A percentile compares a stretch with the other conserved stretches of the same genome.
Evolutionary conservation across 2,113 vertebrate genomes (phyloP).

Genomic region (Larimichthys crocea): DNA sequence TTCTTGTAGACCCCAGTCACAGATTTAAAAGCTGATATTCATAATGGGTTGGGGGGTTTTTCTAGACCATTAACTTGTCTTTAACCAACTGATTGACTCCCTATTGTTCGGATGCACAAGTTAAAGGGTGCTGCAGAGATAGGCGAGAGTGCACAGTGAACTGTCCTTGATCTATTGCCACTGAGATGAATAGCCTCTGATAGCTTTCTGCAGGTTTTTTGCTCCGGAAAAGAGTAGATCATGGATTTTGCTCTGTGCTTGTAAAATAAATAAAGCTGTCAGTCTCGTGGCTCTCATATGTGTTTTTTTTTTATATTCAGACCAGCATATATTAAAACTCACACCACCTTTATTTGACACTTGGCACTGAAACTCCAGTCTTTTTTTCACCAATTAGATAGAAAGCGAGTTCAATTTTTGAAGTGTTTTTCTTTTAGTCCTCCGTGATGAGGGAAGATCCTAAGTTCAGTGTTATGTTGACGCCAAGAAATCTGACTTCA

Average conservation of each 20-base stretch:
- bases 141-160: not conserved
- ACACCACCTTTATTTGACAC: slow-evolving; percentile 23
- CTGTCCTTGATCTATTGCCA: slow-evolving; percentile 20
- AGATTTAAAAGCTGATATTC: slow-evolving; percentile 11
- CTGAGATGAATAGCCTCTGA: slow-evolving; percentile 5
- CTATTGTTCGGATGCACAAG: slow-evolving; percentile 23
- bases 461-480: slow-evolving; percentile 6
- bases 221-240: not conserved
- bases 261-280: slow-evolving; percentile 4
- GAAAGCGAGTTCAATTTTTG: slow-evolving; percentile 27
- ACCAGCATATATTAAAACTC: not conserved
- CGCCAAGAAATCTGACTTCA: slow-evolving; percentile 22
- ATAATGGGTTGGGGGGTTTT: not conserved
- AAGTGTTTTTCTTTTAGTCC: slow-evolving; percentile 22
- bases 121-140: slow-evolving; percentile 18
- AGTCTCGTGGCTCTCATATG: not conserved
- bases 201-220: not conserved
- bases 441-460: slow-evolving; percentile 1
- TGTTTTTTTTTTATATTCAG: not conserved
- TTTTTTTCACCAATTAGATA: slow-evolving; percentile 17
- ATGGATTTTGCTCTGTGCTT: not conserved
- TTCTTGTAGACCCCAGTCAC: slow-evolving; percentile 4
- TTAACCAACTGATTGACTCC: slow-evolving; percentile 24
- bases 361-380: not conserved
- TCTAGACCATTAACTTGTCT: slow-evolving; percentile 3